Base-by-base conservation (phyloP, 64 coral and sea anemone genomes). In the Pachyseris speciosa region DNA sequence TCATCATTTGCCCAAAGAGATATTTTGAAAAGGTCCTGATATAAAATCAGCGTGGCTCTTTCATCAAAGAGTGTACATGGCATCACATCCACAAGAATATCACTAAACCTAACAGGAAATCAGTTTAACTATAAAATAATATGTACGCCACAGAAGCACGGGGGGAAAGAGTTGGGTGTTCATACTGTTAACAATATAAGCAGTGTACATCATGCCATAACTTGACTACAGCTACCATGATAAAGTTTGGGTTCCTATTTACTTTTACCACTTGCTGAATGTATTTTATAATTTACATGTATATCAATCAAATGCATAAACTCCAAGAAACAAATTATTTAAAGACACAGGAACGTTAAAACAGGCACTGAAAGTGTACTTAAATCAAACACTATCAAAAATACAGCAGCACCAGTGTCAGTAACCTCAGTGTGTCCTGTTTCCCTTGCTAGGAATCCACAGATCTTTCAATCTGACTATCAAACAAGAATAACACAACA, bases 391-490 rank as follows among this genome's bases (percentile, higher is more conserved):
- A 81, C 11, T 30, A 52, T 51, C 16, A 44, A 19, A 33, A 76
- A 76, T 8, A 61, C 75, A 36, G 15, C 45, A 78, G 28, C 7
- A 26, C 12, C 32, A 80, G 31, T 20, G 17, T 37, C 75, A 50
- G 50, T 30, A 30, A 61, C 20, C 4, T 61, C 22, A 61, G 20
- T n/a, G n/a, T n/a, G n/a, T n/a, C n/a, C n/a, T n/a, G n/a, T n/a
- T n/a, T n/a, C n/a, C n/a, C n/a, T n/a, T 25, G 26, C 59, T 64
- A 49, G 9, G 13, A 13, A 36, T 81, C 36, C 31, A 40, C 25
- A 15, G 19, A 2, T 53, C 33, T 34, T 27, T 81, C 77, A 81
- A 34, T 81, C 77, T 37, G 53, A 37, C 77, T 81, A 61, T 58
- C 15, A 81, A 26, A 36, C n/a, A n/a, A 32, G 4, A 40, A 71